phyloP scores from a whole-genome alignment of 92 coral and sea anemone species.

The Heteractis magnifica region DNA sequence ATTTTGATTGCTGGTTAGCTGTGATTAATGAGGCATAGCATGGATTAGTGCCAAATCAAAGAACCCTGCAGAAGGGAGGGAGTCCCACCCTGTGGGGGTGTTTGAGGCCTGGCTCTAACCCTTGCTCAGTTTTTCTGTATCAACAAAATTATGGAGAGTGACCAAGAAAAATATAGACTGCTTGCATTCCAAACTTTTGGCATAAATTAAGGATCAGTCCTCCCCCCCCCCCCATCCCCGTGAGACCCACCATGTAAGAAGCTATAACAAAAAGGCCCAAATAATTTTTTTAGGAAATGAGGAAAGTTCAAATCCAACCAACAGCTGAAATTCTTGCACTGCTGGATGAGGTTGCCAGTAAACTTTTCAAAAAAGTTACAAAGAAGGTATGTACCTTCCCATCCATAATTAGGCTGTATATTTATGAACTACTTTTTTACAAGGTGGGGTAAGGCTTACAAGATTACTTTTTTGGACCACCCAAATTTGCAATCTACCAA shows the following conservation, averaged over 20 bases:
- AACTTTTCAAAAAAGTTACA: conserved; percentile 26
- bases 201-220: neutral
- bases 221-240: neutral
- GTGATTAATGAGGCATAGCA: too few relatives aligned
- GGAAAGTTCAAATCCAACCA: conserved; percentile 49
- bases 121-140: too few relatives aligned
- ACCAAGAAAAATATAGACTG: neutral
- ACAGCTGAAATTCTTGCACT: conserved; percentile 37
- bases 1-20: too few relatives aligned
- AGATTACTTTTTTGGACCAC: neutral
- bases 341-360: conserved; percentile 36
- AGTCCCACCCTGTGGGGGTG: too few relatives aligned
- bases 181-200: neutral
- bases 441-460: neutral
- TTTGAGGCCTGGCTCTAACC: too few relatives aligned
- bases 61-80: too few relatives aligned
- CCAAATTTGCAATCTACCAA: neutral
- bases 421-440: too few relatives aligned
- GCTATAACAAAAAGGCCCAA: neutral
- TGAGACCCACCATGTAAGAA: too few relatives aligned
- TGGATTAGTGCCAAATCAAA: too few relatives aligned
- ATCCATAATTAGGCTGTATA: neutral
- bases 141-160: too few relatives aligned
- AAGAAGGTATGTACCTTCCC: conserved; percentile 9
- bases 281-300: conserved; percentile 52